Evolutionary conservation across 1,140 invertebrate genomes (phyloP).

Genomic region (Melanaphis sacchari): DNA sequence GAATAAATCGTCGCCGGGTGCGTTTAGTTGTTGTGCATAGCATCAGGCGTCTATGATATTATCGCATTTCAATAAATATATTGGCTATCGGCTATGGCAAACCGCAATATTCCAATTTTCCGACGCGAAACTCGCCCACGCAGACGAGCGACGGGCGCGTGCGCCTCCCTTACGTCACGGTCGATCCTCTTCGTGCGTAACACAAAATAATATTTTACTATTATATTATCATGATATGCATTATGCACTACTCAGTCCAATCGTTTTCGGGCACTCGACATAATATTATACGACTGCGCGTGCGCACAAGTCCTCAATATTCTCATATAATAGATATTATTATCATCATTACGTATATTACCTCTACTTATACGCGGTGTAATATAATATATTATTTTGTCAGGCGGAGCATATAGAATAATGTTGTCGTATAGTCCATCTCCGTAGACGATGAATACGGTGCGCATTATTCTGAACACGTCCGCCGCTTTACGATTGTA

Average conservation of each 20-base stretch:
- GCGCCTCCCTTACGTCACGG: background rate
- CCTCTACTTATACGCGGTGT: background rate
- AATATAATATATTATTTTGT: background rate
- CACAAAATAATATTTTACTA: background rate
- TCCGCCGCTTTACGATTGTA: conserved; percentile 55
- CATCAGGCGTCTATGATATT: background rate
- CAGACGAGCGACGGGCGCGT: background rate
- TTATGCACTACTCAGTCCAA: background rate
- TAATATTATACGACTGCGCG: background rate
- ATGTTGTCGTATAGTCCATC: background rate
- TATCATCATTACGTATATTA: background rate
- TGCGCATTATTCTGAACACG: conserved; percentile 49
- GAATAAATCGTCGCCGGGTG: background rate
- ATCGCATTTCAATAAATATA: background rate
- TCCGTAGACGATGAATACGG: background rate
- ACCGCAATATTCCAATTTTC: background rate
- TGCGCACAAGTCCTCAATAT: too few species aligned
- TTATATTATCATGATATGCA: background rate
- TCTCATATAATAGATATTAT: background rate
- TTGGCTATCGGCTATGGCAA: background rate
- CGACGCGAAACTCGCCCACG: background rate
- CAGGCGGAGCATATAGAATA: background rate
- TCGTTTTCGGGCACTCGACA: background rate
- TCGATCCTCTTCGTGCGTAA: background rate
- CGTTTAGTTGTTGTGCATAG: background rate